Evolutionary conservation across 2,797 vertebrate genomes (phyloP).

Genomic region (Loris lydekkerianus): DNA sequence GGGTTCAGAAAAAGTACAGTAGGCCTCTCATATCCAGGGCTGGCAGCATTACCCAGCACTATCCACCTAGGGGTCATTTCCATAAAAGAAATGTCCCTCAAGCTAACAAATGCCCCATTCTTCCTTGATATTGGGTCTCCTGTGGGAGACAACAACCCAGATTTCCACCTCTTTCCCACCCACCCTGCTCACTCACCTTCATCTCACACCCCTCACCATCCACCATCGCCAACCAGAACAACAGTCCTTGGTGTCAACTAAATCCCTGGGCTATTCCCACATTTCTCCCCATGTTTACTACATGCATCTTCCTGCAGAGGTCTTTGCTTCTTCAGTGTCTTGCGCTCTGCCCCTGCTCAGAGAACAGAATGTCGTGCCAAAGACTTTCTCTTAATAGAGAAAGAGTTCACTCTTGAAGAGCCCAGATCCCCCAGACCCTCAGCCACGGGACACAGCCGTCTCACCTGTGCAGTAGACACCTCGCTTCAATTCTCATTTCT

Average conservation of each 20-base stretch:
- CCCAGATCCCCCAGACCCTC: not conserved
- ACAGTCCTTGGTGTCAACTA: too few relatives aligned
- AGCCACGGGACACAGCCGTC: fast-evolving
- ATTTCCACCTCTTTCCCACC: not conserved
- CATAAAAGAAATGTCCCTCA: not conserved
- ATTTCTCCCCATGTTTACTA: not conserved
- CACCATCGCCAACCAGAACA: fast-evolving
- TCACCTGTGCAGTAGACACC: not conserved
- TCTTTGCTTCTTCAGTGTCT: not conserved
- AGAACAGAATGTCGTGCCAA: not conserved
- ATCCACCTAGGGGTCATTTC: not conserved
- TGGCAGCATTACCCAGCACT: not conserved
- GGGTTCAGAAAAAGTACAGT: fast-evolving
- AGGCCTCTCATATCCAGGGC: not conserved
- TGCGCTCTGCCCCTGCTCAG: not conserved
- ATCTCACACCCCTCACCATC: too few relatives aligned
- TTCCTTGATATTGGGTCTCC: not conserved
- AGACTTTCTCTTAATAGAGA: not conserved
- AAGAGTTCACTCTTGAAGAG: not conserved
- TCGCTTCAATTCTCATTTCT: not conserved
- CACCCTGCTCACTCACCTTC: not conserved
- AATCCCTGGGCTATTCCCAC: fast-evolving
- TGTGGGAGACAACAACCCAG: too few relatives aligned
- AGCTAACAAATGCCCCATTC: not conserved
- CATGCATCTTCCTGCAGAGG: fast-evolving